Conservation (phyloP, 2,797 vertebrate species). For the Anguilla megastoma region DNA sequence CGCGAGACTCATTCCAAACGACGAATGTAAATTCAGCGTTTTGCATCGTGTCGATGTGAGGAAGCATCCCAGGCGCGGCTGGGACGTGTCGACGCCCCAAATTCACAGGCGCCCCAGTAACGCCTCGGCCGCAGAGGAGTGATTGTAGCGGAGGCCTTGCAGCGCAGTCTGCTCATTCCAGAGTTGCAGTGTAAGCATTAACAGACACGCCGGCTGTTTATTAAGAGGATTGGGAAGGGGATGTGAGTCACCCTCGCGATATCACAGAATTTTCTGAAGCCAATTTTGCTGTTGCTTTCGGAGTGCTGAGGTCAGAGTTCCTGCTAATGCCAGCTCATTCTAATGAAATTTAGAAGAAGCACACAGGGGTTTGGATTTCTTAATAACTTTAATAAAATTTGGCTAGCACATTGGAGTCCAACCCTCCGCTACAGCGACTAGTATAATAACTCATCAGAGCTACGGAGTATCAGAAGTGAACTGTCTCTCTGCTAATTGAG, state of each 20-base stretch:
- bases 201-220: background rate
- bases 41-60: background rate
- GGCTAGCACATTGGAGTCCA: background rate
- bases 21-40: background rate
- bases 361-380: background rate
- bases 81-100: background rate
- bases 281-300: background rate
- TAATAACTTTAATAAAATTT: background rate
- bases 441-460: background rate
- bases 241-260: background rate
- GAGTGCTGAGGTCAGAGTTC: background rate
- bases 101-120: background rate
- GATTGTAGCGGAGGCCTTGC: background rate
- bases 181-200: background rate
- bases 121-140: background rate
- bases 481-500: background rate
- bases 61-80: background rate
- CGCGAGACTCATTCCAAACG: background rate
- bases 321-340: background rate
- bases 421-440: background rate
- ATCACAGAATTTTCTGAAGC: background rate
- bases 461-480: background rate
- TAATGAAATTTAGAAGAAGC: background rate
- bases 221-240: background rate
- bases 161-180: background rate